Percentiles rank a stretch among this genome's conserved stretches.
Conservation (phyloP, 1,140 invertebrate genomes). For the Cecropterus lyciades region DNA sequence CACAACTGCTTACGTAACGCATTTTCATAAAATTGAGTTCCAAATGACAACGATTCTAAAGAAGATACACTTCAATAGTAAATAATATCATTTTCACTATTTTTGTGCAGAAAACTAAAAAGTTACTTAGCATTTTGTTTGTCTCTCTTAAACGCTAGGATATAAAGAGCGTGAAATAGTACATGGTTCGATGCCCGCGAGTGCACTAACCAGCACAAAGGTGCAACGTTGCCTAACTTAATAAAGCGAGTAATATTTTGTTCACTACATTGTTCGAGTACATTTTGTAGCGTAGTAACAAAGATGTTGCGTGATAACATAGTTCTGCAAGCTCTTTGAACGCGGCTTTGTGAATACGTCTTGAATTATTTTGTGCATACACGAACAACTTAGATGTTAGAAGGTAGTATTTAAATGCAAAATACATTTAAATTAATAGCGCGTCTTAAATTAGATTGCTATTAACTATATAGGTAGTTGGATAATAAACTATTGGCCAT, state of each 20-base stretch:
- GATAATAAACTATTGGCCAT: too few species aligned
- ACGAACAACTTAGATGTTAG: too few species aligned
- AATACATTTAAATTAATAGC: too few species aligned
- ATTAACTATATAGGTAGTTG: too few species aligned
- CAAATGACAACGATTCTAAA: too few species aligned
- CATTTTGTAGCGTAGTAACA: neutral
- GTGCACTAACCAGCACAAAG: neutral
- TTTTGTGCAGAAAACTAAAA: neutral
- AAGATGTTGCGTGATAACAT: neutral
- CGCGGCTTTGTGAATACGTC: too few species aligned
- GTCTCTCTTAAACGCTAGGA: neutral
- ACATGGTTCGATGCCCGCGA: neutral
- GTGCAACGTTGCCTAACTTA: neutral
- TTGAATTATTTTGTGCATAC: too few species aligned
- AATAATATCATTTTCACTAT: neutral
- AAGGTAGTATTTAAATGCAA: too few species aligned
- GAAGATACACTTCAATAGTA: too few species aligned
- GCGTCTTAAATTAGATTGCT: too few species aligned
- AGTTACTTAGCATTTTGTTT: neutral
- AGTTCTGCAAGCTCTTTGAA: neutral
- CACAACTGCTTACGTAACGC: too few species aligned
- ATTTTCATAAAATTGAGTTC: too few species aligned
- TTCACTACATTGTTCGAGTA: neutral
- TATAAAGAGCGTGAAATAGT: slow-evolving; percentile 1
- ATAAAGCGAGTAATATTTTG: slow-evolving; percentile 1